A percentile compares a stretch with the other conserved stretches of the same genome.
Conservation (phyloP, 2,113 vertebrate genomes). For the Ammodytes marinus region DNA sequence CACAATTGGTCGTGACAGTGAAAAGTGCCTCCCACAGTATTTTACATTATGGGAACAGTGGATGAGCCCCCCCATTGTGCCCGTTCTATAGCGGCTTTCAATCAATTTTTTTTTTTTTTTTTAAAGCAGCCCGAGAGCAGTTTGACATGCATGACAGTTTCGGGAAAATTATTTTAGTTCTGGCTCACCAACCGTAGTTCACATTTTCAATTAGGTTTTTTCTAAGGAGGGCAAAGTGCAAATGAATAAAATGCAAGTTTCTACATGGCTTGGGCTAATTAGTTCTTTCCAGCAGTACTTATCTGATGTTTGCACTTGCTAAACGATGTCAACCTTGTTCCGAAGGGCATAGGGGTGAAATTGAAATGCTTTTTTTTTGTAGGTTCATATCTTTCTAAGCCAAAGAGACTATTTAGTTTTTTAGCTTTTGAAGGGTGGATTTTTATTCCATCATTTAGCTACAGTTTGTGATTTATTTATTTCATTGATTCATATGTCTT, state of each 20-base stretch:
- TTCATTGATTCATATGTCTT: neutral
- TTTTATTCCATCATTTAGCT: too few species aligned
- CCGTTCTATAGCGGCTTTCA: slow-evolving; percentile 20
- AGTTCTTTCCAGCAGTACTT: slow-evolving; percentile 1
- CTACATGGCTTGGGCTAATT: neutral
- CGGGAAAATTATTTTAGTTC: neutral
- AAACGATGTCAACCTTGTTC: neutral
- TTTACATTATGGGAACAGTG: slow-evolving; percentile 39
- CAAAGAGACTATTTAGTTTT: neutral
- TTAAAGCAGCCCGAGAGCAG: slow-evolving; percentile 29
- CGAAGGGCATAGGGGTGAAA: neutral
- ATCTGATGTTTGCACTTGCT: neutral
- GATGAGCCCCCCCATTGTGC: slow-evolving; percentile 42
- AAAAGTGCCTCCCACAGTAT: slow-evolving; percentile 51
- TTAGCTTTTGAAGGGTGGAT: too few species aligned
- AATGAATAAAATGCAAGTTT: too few species aligned
- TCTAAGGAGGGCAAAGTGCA: too few species aligned
- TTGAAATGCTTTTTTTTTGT: neutral
- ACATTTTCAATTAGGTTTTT: neutral
- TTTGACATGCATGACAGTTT: slow-evolving; percentile 34
- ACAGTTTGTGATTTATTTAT: neutral
- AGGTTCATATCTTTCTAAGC: neutral
- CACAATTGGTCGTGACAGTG: slow-evolving; percentile 54
- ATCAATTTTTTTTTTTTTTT: slow-evolving; percentile 44
- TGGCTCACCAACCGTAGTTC: neutral